These are phyloP conservation scores for Zaprionus lineosus DNA, from an alignment of 2,888 invertebrate genomes.

Conservation along the genomic window DNA sequence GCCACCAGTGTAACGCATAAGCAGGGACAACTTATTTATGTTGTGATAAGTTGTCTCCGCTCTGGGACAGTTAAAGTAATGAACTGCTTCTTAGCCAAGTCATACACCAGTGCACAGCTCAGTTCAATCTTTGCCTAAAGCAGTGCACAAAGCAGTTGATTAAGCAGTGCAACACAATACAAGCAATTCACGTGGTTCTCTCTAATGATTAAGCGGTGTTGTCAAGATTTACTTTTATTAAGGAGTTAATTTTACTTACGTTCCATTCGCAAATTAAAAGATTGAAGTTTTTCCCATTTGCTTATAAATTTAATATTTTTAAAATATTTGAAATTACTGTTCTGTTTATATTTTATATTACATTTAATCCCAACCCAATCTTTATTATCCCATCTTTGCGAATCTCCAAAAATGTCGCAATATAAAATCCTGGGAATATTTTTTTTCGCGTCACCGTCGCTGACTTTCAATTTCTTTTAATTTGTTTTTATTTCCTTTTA, in stretches of 20 bases:
- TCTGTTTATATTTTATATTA: no score
- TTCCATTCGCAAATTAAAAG: no score
- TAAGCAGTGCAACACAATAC: neutral
- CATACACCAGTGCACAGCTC: neutral
- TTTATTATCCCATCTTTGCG: no score
- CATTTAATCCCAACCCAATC: no score
- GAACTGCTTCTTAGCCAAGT: neutral
- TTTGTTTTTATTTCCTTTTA: conserved; percentile 81
- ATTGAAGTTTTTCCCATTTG: no score
- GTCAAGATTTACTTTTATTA: no score
- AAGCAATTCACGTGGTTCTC: conserved; percentile 1
- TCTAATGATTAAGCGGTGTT: neutral
- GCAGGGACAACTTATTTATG: neutral
- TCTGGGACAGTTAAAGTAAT: neutral
- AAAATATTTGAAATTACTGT: no score
- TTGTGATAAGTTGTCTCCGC: neutral
- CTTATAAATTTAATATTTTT: no score
- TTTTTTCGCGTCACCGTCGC: conserved; percentile 30
- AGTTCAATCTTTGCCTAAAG: neutral
- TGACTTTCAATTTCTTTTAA: conserved; percentile 75
- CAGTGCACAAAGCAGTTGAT: conserved; percentile 8
- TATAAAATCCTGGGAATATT: conserved; percentile 1
- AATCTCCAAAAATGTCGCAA: conserved; percentile 61
- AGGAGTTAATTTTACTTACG: no score
- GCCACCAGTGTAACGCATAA: neutral